These are phyloP conservation scores for Lagorchestes hirsutus DNA, from an alignment of 2,797 vertebrate genomes.

Conservation along the genomic window DNA sequence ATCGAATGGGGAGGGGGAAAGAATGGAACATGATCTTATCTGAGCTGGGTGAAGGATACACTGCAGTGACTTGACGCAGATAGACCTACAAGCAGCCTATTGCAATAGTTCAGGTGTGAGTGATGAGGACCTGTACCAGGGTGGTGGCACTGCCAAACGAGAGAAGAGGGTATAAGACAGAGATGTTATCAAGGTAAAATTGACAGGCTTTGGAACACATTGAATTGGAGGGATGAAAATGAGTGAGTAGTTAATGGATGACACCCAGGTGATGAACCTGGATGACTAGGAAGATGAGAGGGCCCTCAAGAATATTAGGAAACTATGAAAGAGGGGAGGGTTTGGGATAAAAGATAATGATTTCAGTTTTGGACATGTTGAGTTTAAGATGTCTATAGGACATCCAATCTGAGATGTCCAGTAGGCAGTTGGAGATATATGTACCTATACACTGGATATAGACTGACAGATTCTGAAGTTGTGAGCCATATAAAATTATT, in stretches of 20 bases:
- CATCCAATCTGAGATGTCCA: background rate
- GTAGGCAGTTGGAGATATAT: background rate
- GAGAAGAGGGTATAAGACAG: too few species aligned
- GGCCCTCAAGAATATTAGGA: too few species aligned
- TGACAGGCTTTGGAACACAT: background rate
- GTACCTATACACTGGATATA: background rate
- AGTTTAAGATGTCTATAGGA: background rate
- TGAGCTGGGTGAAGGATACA: background rate
- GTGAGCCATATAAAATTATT: slow-evolving; percentile 11
- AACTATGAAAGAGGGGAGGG: background rate
- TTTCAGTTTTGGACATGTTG: background rate
- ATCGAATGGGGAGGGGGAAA: background rate
- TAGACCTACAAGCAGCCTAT: background rate
- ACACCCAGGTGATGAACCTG: background rate
- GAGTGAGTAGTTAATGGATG: background rate
- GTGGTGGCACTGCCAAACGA: background rate
- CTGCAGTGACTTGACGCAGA: background rate
- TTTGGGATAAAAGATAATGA: background rate
- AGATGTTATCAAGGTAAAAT: background rate
- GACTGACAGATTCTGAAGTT: background rate
- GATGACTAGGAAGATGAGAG: too few species aligned
- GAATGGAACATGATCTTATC: too few species aligned
- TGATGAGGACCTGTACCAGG: background rate
- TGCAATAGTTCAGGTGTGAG: background rate
- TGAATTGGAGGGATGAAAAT: background rate